These are phyloP conservation scores for Euthynnus affinis DNA, from an alignment of 2,797 vertebrate genomes.

Conservation along the genomic window DNA sequence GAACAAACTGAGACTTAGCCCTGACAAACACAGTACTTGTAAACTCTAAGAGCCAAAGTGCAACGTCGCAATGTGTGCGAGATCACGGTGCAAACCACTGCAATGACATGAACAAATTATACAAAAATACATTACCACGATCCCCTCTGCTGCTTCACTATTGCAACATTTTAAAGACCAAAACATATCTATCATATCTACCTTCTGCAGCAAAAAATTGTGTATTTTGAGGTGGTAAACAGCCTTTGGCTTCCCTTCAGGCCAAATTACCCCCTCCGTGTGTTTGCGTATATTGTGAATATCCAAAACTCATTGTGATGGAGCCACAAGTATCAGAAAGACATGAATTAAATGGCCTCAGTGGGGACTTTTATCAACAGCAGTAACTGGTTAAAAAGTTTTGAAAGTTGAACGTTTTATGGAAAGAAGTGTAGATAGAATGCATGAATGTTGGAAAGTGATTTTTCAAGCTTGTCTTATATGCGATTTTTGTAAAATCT, in stretches of 20 bases:
- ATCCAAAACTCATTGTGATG: conserved; percentile 34
- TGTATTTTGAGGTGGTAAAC: conserved; percentile 53
- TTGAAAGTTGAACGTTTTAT: not conserved
- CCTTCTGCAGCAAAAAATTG: conserved; percentile 13
- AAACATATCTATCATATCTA: not conserved
- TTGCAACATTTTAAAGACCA: conserved; percentile 4
- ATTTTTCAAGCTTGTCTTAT: not conserved
- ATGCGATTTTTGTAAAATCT: no score
- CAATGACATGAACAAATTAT: conserved; percentile 21
- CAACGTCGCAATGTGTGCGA: conserved; percentile 29
- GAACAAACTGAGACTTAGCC: conserved; percentile 19
- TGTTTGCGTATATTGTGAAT: conserved; percentile 30
- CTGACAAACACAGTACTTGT: conserved; percentile 41
- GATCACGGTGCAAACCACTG: conserved; percentile 9
- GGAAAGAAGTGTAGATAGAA: not conserved
- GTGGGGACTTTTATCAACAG: not conserved
- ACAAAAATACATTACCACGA: conserved; percentile 25
- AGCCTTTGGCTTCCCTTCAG: conserved; percentile 65
- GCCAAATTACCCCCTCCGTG: conserved; percentile 55
- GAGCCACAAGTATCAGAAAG: conserved; percentile 22
- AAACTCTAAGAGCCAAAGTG: conserved; percentile 34
- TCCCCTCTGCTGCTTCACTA: not conserved
- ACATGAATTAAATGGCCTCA: conserved; percentile 17
- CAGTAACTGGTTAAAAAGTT: not conserved
- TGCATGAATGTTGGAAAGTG: not conserved